Evolutionary conservation across 2,113 vertebrate genomes (phyloP).

Genomic region (Ariopsis seemanni): DNA sequence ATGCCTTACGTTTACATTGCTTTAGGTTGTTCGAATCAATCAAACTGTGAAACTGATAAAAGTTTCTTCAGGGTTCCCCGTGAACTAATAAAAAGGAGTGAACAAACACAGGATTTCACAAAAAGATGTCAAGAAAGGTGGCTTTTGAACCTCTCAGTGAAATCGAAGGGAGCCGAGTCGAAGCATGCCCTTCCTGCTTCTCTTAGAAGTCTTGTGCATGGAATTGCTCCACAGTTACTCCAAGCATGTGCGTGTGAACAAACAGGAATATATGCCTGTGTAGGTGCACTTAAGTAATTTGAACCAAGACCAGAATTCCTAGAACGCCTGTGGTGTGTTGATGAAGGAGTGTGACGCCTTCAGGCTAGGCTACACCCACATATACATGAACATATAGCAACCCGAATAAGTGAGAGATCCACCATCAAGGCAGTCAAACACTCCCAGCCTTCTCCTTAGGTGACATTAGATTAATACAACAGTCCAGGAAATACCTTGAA

Average conservation of each 20-base stretch:
- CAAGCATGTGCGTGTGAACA: constrained; percentile 32
- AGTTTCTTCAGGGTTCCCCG: too few relatives aligned
- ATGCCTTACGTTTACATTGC: too few relatives aligned
- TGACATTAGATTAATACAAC: constrained; percentile 42
- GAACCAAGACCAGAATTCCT: neutral
- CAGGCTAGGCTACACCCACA: constrained; percentile 31
- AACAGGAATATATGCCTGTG: constrained; percentile 24
- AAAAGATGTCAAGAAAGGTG: too few relatives aligned
- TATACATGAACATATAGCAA: neutral
- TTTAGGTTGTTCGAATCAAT: too few relatives aligned
- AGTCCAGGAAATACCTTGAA: constrained; percentile 44
- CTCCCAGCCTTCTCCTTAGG: constrained; percentile 13
- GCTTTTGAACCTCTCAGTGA: too few relatives aligned
- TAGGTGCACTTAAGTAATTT: constrained; percentile 48
- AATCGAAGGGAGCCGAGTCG: too few relatives aligned
- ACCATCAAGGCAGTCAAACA: constrained; percentile 35
- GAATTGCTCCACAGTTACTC: neutral
- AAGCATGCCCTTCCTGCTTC: too few relatives aligned
- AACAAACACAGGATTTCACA: too few relatives aligned
- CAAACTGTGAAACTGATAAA: too few relatives aligned
- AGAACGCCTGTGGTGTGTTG: neutral
- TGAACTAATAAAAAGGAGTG: too few relatives aligned
- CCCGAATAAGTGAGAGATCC: neutral
- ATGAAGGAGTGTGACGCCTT: neutral
- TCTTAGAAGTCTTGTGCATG: neutral